phyloP scores from a whole-genome alignment of 30 jellyfish, hydroid and myxozoan genomes.

The Chironex yamaguchii region DNA sequence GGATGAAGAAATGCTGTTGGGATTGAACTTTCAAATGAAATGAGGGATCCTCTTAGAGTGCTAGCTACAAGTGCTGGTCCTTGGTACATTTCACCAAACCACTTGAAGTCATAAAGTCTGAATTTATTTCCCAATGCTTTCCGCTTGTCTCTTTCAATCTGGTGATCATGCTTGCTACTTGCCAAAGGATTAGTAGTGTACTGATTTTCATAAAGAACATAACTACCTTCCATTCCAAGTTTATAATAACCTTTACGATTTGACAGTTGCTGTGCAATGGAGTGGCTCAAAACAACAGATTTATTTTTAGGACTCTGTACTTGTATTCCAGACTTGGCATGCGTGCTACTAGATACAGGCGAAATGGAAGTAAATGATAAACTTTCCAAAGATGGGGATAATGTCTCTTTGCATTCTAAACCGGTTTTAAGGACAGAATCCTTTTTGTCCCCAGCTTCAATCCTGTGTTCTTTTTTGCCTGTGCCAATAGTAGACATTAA shows the following conservation, averaged over 20 bases:
- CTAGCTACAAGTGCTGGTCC: constrained; percentile 75
- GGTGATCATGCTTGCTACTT: constrained; percentile 91
- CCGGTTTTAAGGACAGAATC: neutral
- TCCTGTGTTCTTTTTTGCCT: neutral
- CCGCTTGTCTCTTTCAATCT: constrained; percentile 86
- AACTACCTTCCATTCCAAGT: constrained; percentile 90
- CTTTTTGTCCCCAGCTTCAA: neutral
- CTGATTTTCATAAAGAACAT: constrained; percentile 79
- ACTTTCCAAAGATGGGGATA: neutral
- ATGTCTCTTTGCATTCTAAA: neutral
- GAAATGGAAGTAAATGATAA: neutral
- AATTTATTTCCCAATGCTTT: constrained; percentile 84
- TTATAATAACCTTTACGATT: constrained; percentile 74
- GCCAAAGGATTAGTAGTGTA: constrained; percentile 79
- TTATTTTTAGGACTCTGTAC: neutral
- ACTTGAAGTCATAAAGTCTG: constrained; percentile 80
- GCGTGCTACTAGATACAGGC: neutral
- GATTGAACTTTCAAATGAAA: constrained; percentile 92
- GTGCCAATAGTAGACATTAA: neutral
- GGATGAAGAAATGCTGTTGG: constrained; percentile 98
- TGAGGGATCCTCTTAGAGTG: constrained; percentile 84
- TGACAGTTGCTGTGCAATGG: constrained; percentile 1
- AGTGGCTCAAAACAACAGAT: neutral
- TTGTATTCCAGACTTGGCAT: neutral
- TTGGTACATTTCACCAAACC: constrained; percentile 90